Base-by-base conservation (phyloP, 2,888 invertebrate species). In the Baronia brevicornis region DNA sequence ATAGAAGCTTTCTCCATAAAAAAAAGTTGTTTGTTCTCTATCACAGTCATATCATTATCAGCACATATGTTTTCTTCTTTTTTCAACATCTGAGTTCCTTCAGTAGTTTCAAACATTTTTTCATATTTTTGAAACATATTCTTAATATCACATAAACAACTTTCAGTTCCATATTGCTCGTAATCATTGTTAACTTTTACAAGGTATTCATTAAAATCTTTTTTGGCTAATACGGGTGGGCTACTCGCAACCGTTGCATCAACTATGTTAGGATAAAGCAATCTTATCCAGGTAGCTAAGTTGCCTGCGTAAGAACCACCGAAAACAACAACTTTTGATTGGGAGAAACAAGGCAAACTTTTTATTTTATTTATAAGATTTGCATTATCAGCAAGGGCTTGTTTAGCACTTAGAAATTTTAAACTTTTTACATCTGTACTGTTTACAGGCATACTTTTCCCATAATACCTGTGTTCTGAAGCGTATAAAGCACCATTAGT, bases 251-350 rank as follows among this genome's bases (percentile, higher is more conserved):
- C 51, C 4, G 70, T 77, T 11, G 75, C 79, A 42, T 78, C 67
- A 0, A 80, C 60, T 34, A 77, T 44, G n/a, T 69, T 43, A 5
- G 80, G 75, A 38, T 80, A 79, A 0, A 71, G 24, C 1, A 72
- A 40, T 42, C 54, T 68, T 60, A 78, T 64, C 80, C 80, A 80
- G 1, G 74, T 75, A 10, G 82, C 80, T 40, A 82, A 60, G 32
- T 78, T 82, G 4, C 74, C 80, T 1, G 78, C 58, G 33, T 82
- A 80, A 2, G 79, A 80, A 5, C 79, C 78, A 17, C 80, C 82
- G 10, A 80, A 53, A 2, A 74, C 62, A 0, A 82, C 69, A 0
- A 79, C 62, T 55, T 79, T 78, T 1, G 78, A 74, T 1, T 44
- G 43, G 2, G 44, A 47, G 40, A 56, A 77, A 9, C 44, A 33